Base-by-base conservation (phyloP, 2,888 invertebrate genomes). In the Diachrysia chrysitis region DNA sequence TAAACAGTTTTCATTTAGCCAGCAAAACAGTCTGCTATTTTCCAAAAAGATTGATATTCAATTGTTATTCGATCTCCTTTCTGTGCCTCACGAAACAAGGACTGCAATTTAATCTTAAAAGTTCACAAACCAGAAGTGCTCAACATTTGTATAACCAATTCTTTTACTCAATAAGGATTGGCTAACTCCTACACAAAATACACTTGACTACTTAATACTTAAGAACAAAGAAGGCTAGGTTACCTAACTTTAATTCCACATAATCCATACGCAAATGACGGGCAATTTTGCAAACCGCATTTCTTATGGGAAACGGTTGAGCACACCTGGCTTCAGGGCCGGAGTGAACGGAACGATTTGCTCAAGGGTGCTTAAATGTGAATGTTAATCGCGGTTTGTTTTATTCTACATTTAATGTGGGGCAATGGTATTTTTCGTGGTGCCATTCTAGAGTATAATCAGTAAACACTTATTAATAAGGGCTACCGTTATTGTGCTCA, bases 261-360 rank as follows among this genome's bases (percentile, higher is more conserved):
- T 85, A 83, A 85, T 83, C 82, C 82, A 73, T 83, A 81, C 71
- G 71, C 79, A 86, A 87, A 87, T 87, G 82, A 81, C 79, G 70
- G 78, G 82, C 75, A 85, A 89, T 86, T 86, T 83, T 82, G 81
- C 83, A 82, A 42, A 83, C 84, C 76, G 63, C 84, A 83, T 85
- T 86, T 85, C 86, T 71, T 87, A 88, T 89, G 88, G 85, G 90
- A 90, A 90, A 87, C 81, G 66, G 78, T 84, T 77, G 77, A 75
- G 65, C 79, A 71, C 86, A 83, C 77, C 82, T 83, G 79, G 48
- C 65, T 60, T 65, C 82, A 83, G 83, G 69, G 77, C 71, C 69
- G 78, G 29, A 64, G 66, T 63, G 72, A 78, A 77, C 48, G 73
- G 66, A 66, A 59, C 58, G 37, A 16, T 58, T 60, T 66, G 65